phyloP scores from a whole-genome alignment of 2,113 vertebrate species.

The Lasiurus cinereus region DNA sequence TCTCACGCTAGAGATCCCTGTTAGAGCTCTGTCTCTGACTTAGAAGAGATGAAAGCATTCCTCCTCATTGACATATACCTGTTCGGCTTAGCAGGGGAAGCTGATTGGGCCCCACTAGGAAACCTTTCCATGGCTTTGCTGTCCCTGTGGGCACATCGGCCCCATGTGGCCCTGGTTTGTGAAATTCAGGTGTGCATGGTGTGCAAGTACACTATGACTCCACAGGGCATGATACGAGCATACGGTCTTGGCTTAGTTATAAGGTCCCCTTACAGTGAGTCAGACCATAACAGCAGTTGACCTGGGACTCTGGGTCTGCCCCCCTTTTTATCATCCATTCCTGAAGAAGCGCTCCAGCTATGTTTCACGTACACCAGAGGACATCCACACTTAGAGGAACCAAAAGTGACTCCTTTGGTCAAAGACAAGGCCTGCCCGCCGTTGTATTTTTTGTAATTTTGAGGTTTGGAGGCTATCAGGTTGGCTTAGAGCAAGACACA shows the following conservation, averaged over 20 bases:
- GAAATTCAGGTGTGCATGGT: background rate
- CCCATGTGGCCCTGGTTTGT: background rate
- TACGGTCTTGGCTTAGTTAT: background rate
- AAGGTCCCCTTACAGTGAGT: background rate
- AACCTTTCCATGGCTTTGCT: background rate
- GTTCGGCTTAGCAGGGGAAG: background rate
- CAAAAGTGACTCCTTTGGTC: background rate
- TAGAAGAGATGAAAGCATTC: too few species aligned
- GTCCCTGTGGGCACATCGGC: background rate
- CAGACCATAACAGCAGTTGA: background rate
- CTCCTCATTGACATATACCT: background rate
- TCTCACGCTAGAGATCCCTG: fast-evolving
- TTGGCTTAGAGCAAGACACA: background rate
- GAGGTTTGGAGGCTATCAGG: background rate
- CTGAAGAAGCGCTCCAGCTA: background rate
- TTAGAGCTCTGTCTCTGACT: background rate
- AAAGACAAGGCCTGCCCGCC: background rate
- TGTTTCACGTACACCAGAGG: background rate
- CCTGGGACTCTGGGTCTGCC: background rate
- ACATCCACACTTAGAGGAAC: background rate
- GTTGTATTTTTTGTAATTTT: background rate
- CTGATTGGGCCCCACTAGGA: background rate
- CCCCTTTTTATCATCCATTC: background rate
- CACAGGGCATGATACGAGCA: background rate
- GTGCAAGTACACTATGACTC: background rate